Evolutionary conservation across 2,888 invertebrate genomes (phyloP), one percentile per base, ranked within the genome.

Genomic region (Lymantria dispar): DNA sequence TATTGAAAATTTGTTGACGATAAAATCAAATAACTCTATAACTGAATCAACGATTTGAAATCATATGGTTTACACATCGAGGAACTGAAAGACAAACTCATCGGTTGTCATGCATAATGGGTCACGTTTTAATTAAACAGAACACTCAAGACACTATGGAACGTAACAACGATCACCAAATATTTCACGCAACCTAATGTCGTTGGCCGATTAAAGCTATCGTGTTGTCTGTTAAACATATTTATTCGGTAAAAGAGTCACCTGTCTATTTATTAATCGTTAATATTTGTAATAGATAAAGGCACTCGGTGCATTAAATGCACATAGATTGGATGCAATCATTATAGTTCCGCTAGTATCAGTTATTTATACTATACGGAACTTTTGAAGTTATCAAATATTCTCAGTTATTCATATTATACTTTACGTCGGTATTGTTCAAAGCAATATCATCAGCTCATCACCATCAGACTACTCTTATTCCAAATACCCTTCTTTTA

Each of bases 211-310:
- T 55, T 60, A 37, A 12, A n/a, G 36, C 41, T 44, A 50, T 44
- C 47, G 15, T 36, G 44, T 30, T 31, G 5, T 9, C 33, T 42
- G 1, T 29, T 37, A 47, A 45, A 46, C 13, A 36, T 42, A 31
- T 43, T 45, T 47, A 30, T 47, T 53, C 44, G 39, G 42, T 40
- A 47, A 52, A 50, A 60, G 51, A 56, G 53, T 63, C 68, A 67
- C 47, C 50, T 38, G 44, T 12, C 45, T 46, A 45, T 56, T 40
- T 40, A 40, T 43, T 44, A 8, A 54, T 45, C 42, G 37, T 52
- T 54, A 44, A 31, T 58, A 47, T 22, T 42, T 47, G 37, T 49
- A 46, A 42, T 37, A 48, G 61, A 58, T 64, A 64, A 48, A 43
- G 29, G 14, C 33, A n/a, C 11, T n/a, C 12, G 14, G 39, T 45